Conservation (phyloP, 1,140 invertebrate genomes). For the Luehdorfia chinensis region DNA sequence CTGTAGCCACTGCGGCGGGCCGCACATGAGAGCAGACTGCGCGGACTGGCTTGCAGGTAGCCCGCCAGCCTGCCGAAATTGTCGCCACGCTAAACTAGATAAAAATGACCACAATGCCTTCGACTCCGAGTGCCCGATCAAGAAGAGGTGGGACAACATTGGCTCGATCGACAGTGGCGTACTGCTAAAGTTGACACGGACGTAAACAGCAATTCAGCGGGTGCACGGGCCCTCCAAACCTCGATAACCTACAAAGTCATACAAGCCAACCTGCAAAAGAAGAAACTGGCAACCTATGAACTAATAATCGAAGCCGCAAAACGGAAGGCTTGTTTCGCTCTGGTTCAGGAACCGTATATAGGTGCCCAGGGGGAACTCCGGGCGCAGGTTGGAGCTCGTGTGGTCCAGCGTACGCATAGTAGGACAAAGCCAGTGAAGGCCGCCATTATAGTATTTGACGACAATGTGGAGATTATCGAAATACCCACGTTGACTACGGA, state of each 20-base stretch:
- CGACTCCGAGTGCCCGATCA: too few species aligned
- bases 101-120: too few species aligned
- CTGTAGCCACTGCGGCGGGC: background rate
- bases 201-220: too few species aligned
- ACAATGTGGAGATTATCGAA: conserved; percentile 3
- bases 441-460: conserved; percentile 12
- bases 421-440: conserved; percentile 15
- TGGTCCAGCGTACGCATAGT: background rate
- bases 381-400: background rate
- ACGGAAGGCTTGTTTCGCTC: background rate
- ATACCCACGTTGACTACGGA: background rate
- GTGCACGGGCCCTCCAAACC: too few species aligned
- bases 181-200: too few species aligned
- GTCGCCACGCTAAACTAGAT: too few species aligned
- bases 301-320: background rate
- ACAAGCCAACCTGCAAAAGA: background rate
- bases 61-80: too few species aligned
- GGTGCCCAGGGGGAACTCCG: background rate
- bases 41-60: too few species aligned
- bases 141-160: background rate
- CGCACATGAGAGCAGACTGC: too few species aligned
- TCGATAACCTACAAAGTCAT: too few species aligned
- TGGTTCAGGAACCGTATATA: conserved; percentile 14
- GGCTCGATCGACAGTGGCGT: too few species aligned
- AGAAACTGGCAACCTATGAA: background rate